Percentiles rank a stretch among this genome's conserved stretches.
Conservation (phyloP, 2,113 vertebrate genomes). For the Nothobranchius furzeri region DNA sequence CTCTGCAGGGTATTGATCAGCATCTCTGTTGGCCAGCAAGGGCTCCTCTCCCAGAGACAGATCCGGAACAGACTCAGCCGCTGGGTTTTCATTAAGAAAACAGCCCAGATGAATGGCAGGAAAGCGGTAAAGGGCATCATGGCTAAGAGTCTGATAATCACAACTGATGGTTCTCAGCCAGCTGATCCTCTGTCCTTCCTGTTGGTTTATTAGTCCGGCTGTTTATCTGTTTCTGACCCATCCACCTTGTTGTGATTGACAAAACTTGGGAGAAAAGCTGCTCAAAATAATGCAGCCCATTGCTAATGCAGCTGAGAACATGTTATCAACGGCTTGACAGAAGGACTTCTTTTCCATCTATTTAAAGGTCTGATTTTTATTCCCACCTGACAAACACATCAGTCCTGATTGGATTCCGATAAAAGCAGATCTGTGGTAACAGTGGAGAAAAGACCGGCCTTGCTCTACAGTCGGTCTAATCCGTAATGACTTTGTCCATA, state of each 20-base stretch:
- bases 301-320: background rate
- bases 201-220: conserved; percentile 50
- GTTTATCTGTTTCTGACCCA: conserved; percentile 48
- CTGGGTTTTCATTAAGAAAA: conserved; percentile 66
- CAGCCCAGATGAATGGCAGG: conserved; percentile 52
- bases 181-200: conserved; percentile 39
- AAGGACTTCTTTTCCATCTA: background rate
- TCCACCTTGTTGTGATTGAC: conserved; percentile 35
- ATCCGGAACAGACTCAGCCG: conserved; percentile 41
- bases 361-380: no score
- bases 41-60: conserved; percentile 46
- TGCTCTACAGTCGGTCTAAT: conserved; percentile 32
- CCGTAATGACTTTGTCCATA: conserved; percentile 43
- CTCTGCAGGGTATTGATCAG: conserved; percentile 67
- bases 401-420: background rate
- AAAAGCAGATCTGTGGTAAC: conserved; percentile 10
- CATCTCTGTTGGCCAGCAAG: conserved; percentile 29
- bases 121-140: conserved; percentile 62
- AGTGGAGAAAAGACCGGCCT: no score
- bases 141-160: conserved; percentile 64
- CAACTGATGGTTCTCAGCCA: conserved; percentile 51
- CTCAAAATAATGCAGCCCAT: conserved; percentile 31
- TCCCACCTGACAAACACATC: no score
- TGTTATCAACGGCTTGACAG: conserved; percentile 13
- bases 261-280: conserved; percentile 5